Evolutionary conservation across 2,888 invertebrate genomes (phyloP).

Genomic region (Ectemnius lituratus): DNA sequence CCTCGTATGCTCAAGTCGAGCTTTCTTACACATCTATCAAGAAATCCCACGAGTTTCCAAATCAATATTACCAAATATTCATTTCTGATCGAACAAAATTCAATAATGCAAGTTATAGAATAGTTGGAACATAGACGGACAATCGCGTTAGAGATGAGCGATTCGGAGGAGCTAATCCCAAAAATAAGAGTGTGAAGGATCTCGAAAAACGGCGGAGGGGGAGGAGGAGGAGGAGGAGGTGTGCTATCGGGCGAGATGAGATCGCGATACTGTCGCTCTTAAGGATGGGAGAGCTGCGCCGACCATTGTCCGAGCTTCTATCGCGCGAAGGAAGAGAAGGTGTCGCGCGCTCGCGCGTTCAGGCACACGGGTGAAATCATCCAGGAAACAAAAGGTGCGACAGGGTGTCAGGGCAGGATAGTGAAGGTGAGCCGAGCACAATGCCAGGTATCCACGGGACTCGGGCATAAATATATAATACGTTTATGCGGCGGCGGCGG

Average conservation of each 20-base stretch:
- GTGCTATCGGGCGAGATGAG: slow-evolving; percentile 55
- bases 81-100: too few relatives aligned
- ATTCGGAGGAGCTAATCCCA: slow-evolving; percentile 26
- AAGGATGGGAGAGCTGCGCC: slow-evolving; percentile 39
- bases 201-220: slow-evolving; percentile 6
- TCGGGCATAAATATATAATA: slow-evolving; percentile 60
- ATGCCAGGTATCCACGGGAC: slow-evolving; percentile 60
- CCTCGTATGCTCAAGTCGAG: too few relatives aligned
- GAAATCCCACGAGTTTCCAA: too few relatives aligned
- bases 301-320: slow-evolving; percentile 58
- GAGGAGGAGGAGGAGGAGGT: slow-evolving; percentile 9
- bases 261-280: slow-evolving; percentile 60
- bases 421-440: slow-evolving; percentile 41
- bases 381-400: slow-evolving; percentile 63
- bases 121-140: not conserved
- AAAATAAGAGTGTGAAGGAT: slow-evolving; percentile 40
- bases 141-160: slow-evolving; percentile 1
- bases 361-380: slow-evolving; percentile 62
- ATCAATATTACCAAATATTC: too few relatives aligned
- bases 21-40: too few relatives aligned
- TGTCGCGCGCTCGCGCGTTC: slow-evolving; percentile 48
- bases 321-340: slow-evolving; percentile 45
- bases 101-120: not conserved
- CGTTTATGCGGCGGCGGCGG: slow-evolving; percentile 38
- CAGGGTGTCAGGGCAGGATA: slow-evolving; percentile 56